These are phyloP conservation scores for Arvicanthis niloticus DNA, from an alignment of 2,113 vertebrate species.

Conservation along the genomic window DNA sequence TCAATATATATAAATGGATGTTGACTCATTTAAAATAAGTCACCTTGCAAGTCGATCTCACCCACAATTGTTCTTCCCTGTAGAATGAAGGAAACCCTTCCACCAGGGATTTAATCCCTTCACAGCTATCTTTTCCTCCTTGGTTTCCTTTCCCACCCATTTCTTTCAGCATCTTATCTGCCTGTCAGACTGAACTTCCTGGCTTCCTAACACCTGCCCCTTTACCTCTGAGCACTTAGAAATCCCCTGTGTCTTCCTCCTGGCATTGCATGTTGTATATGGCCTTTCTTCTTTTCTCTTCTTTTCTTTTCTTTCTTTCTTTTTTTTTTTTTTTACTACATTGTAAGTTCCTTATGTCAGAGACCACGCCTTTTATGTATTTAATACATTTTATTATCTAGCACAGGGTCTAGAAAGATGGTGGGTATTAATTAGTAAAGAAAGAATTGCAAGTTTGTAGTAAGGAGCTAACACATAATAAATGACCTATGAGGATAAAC, in stretches of 20 bases:
- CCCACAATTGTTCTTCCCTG: background rate
- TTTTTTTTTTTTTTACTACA: background rate
- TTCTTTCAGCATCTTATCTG: conserved; percentile 40
- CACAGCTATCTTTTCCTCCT: conserved; percentile 19
- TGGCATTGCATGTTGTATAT: background rate
- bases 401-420: background rate
- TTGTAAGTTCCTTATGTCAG: background rate
- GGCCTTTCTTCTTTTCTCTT: background rate
- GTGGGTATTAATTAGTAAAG: background rate
- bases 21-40: conserved; percentile 5
- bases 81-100: conserved; percentile 56
- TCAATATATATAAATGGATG: conserved; percentile 14
- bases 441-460: background rate
- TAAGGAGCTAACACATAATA: background rate
- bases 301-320: background rate
- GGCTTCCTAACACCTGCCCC: conserved; percentile 29
- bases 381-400: conserved; percentile 37
- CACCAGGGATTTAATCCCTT: conserved; percentile 19
- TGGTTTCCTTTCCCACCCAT: conserved; percentile 44
- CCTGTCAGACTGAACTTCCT: conserved; percentile 43
- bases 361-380: background rate
- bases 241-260: conserved; percentile 51
- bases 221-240: conserved; percentile 13
- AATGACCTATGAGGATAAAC: background rate
- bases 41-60: background rate